Evolutionary conservation across 2,888 invertebrate genomes (phyloP), one percentile per base, ranked within the genome.

Genomic region (Ceraclea dissimilis): DNA sequence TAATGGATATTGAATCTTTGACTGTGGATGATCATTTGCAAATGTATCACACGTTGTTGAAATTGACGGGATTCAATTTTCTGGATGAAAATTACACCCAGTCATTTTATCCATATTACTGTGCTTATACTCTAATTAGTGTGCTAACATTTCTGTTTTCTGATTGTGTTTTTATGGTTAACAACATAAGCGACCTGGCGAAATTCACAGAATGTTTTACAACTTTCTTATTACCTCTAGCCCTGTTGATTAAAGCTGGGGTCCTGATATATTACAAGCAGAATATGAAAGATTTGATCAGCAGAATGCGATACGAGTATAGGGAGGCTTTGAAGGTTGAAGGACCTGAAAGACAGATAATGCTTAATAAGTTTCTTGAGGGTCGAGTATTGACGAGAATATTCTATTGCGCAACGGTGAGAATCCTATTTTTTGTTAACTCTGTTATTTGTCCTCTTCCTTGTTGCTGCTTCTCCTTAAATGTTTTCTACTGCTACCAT

Each of bases 11-110:
- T 2, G 49, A 54, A n/a, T 2, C 49, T 34, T 20, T 57, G 34
- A 54, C 54, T 4, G 51, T 57, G 18, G 59, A 60, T 26, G 59
- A 60, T 13, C 53, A 60, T n/a, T n/a, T 60, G 18, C 19, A 43
- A 6, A 8, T 53, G 6, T 52, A 50, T 13, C 6, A 20, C 4
- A 34, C 39, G 39, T 16, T 56, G 13, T n/a, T 59, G 33, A 50
- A 26, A 16, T 16, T 16, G 1, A 6, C 52, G 2, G 59, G 56
- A 2, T 22, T 44, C n/a, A 44, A 44, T 5, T 49, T 19, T 33
- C 20, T 55, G 2, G 49, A 50, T n/a, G 34, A 44, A 10, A 18
- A 53, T 31, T 53, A 57, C 13, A 50, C 18, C 11, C 51, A 13
- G 18, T 19, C 31, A 17, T 11, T 21, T 10, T 44, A 21, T 21